Percentiles rank a stretch among this genome's conserved stretches.
Evolutionary conservation across 2,888 invertebrate genomes (phyloP).

Genomic region (Ptilodon capucinus): DNA sequence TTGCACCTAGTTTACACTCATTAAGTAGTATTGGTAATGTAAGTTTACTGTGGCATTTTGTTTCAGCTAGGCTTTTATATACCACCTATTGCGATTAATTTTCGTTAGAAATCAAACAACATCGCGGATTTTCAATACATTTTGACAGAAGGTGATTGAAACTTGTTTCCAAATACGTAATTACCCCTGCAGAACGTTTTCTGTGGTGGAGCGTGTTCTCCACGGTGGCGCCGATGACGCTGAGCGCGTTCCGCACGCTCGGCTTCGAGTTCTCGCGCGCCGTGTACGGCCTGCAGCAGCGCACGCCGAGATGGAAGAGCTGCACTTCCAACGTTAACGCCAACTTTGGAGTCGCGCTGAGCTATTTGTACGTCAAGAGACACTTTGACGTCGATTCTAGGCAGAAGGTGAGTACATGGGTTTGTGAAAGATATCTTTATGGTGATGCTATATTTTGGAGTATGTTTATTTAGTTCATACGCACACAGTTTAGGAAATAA

Average conservation of each 20-base stretch:
- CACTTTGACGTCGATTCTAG: constrained; percentile 83
- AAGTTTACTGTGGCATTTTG: no score
- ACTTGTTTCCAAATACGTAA: no score
- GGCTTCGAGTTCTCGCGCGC: constrained; percentile 86
- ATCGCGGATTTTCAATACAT: no score
- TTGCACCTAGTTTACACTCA: no score
- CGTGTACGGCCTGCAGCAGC: constrained; percentile 84
- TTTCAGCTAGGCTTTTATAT: no score
- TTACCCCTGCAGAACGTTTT: constrained; percentile 88
- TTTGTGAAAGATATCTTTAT: neutral
- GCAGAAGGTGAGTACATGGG: constrained; percentile 72
- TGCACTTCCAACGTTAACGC: constrained; percentile 85
- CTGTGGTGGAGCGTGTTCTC: constrained; percentile 88
- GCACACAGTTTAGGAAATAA: no score
- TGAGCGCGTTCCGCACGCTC: constrained; percentile 80
- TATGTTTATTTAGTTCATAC: no score
- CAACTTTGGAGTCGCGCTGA: constrained; percentile 86
- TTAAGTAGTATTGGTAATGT: no score
- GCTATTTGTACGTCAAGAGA: constrained; percentile 84
- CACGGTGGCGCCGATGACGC: constrained; percentile 84
- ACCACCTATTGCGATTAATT: no score
- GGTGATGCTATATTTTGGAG: no score
- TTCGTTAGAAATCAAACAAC: no score
- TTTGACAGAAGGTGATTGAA: no score
- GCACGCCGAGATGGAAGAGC: constrained; percentile 85